Conservation (phyloP, 2,888 invertebrate species). For the Cerastoderma edule region DNA sequence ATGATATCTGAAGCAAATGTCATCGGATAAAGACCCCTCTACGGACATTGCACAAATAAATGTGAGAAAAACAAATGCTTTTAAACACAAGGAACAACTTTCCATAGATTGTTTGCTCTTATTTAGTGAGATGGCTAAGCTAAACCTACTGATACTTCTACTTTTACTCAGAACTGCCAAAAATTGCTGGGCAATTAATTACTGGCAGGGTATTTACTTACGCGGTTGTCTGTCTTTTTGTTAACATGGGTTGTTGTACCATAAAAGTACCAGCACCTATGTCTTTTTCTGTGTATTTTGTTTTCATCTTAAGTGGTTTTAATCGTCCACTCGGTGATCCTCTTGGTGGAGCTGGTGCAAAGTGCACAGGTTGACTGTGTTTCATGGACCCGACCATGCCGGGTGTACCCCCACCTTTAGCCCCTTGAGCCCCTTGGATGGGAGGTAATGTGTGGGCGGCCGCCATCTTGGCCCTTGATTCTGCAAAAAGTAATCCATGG, state of each 20-base stretch:
- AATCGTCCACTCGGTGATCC: conserved; percentile 69
- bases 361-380: conserved; percentile 60
- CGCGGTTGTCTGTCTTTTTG: conserved; percentile 77
- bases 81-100: too few relatives aligned
- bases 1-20: too few relatives aligned
- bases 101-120: too few relatives aligned
- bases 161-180: too few relatives aligned
- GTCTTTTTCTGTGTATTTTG: conserved; percentile 67
- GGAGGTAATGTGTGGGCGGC: conserved; percentile 74
- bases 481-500: conserved; percentile 7
- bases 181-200: too few relatives aligned
- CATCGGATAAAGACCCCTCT: too few relatives aligned
- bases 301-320: conserved; percentile 63
- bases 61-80: too few relatives aligned
- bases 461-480: conserved; percentile 68
- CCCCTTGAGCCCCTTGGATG: conserved; percentile 66
- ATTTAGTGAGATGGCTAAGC: too few relatives aligned
- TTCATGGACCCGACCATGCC: conserved; percentile 58
- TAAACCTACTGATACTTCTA: too few relatives aligned
- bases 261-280: conserved; percentile 56
- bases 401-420: conserved; percentile 50
- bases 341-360: conserved; percentile 65
- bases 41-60: too few relatives aligned
- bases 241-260: conserved; percentile 72
- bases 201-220: conserved; percentile 68